A percentile compares a stretch with the other conserved stretches of the same genome.
Conservation (phyloP, 2,113 vertebrate genomes). For the Paradoxurus hermaphroditus region DNA sequence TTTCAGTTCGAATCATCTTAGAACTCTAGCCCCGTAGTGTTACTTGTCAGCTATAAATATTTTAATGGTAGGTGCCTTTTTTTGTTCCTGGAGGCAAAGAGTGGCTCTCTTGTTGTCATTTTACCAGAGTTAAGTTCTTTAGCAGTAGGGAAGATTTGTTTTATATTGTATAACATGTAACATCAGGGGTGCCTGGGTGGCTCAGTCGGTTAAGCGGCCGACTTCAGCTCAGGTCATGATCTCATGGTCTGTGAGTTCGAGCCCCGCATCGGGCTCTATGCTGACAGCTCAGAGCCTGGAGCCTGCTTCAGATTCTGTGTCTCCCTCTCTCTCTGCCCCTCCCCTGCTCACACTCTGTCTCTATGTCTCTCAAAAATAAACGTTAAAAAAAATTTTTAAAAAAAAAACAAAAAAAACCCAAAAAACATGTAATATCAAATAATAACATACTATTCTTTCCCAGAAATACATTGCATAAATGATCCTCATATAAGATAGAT, state of each 20-base stretch:
- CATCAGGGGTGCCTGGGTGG: too few relatives aligned
- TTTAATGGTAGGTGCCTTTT: constrained; percentile 7
- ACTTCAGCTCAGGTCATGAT: too few relatives aligned
- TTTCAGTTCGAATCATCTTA: background rate
- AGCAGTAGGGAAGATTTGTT: background rate
- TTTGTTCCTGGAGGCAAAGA: constrained; percentile 1
- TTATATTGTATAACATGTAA: constrained; percentile 20
- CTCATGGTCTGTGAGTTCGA: too few relatives aligned
- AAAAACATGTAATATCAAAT: constrained; percentile 13
- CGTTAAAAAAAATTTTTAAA: too few relatives aligned
- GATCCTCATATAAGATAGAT: background rate
- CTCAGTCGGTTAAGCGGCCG: too few relatives aligned
- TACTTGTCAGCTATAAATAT: constrained; percentile 34
- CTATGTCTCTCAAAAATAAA: too few relatives aligned
- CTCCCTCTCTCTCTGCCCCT: too few relatives aligned
- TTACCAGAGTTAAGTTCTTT: background rate
- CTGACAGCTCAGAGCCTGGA: too few relatives aligned
- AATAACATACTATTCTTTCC: background rate
- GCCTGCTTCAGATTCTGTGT: too few relatives aligned
- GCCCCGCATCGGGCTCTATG: too few relatives aligned
- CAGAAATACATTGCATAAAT: background rate
- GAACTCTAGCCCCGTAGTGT: background rate
- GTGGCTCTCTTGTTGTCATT: background rate
- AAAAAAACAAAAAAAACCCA: too few relatives aligned
- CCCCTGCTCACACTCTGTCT: too few relatives aligned